Evolutionary conservation across 2,888 invertebrate species (phyloP).

Genomic region (Petrophora chlorosata): DNA sequence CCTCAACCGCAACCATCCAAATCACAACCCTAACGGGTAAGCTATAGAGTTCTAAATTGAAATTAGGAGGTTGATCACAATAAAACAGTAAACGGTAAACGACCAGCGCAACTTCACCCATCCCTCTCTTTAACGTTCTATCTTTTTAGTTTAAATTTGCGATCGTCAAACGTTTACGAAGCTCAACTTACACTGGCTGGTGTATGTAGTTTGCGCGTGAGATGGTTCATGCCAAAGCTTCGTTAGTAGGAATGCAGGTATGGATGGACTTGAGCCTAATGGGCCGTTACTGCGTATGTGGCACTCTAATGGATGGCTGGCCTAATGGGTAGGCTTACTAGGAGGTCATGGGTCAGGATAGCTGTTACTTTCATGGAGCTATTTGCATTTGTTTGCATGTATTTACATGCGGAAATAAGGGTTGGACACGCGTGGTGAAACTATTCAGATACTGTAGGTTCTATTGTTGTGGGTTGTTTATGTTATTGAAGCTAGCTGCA

Average conservation of each 20-base stretch:
- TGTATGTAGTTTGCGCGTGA: slow-evolving; percentile 63
- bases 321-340: slow-evolving; percentile 28
- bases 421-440: neutral
- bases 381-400: slow-evolving; percentile 20
- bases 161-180: slow-evolving; percentile 20
- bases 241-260: slow-evolving; percentile 46
- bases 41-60: slow-evolving; percentile 1
- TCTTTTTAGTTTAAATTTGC: slow-evolving; percentile 32
- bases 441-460: neutral
- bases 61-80: slow-evolving; percentile 49
- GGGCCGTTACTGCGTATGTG: slow-evolving; percentile 18
- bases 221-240: slow-evolving; percentile 54
- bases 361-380: slow-evolving; percentile 7
- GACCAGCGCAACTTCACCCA: slow-evolving; percentile 54
- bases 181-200: slow-evolving; percentile 41
- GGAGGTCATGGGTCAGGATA: slow-evolving; percentile 23
- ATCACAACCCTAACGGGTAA: slow-evolving; percentile 52
- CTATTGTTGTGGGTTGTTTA: too few relatives aligned
- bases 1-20: slow-evolving; percentile 45
- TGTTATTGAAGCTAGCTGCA: too few relatives aligned
- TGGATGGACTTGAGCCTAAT: slow-evolving; percentile 22
- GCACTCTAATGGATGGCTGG: slow-evolving; percentile 26
- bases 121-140: slow-evolving; percentile 30
- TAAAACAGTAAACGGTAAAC: slow-evolving; percentile 60
- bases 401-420: slow-evolving; percentile 6